These are phyloP conservation scores for Lasiommata megera DNA, from an alignment of 2,888 invertebrate species.

Conservation along the genomic window DNA sequence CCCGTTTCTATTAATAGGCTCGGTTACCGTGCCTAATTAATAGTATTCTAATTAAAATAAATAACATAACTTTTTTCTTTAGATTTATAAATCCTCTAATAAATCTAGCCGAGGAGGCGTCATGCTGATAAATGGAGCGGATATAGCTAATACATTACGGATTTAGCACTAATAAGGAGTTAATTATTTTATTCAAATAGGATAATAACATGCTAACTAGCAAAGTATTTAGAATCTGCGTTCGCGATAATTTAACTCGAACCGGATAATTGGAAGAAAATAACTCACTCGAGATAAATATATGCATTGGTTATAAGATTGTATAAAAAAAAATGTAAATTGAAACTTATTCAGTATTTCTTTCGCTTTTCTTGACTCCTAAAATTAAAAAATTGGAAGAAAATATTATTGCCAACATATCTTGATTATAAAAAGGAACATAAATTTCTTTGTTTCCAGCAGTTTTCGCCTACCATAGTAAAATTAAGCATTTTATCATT, in stretches of 20 bases:
- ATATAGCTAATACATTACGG: slow-evolving; percentile 26
- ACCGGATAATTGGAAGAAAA: no score
- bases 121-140: slow-evolving; percentile 26
- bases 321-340: no score
- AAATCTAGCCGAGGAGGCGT: background rate
- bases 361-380: no score
- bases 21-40: background rate
- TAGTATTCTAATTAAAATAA: slow-evolving; percentile 3
- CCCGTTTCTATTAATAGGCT: background rate
- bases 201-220: slow-evolving; percentile 14
- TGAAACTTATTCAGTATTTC: no score
- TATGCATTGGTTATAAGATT: no score
- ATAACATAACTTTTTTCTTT: slow-evolving; percentile 4
- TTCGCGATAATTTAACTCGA: background rate
- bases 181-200: slow-evolving; percentile 26
- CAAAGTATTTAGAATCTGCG: slow-evolving; percentile 14
- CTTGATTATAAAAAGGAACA: no score
- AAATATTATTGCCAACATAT: no score
- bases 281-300: no score
- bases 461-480: no score
- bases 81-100: background rate
- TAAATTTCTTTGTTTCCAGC: no score
- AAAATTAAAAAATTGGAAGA: no score
- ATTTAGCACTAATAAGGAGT: slow-evolving; percentile 10
- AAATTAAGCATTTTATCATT: no score